Conservation (phyloP, 2,888 invertebrate genomes). For the Himalopsyche kuldschensis region DNA sequence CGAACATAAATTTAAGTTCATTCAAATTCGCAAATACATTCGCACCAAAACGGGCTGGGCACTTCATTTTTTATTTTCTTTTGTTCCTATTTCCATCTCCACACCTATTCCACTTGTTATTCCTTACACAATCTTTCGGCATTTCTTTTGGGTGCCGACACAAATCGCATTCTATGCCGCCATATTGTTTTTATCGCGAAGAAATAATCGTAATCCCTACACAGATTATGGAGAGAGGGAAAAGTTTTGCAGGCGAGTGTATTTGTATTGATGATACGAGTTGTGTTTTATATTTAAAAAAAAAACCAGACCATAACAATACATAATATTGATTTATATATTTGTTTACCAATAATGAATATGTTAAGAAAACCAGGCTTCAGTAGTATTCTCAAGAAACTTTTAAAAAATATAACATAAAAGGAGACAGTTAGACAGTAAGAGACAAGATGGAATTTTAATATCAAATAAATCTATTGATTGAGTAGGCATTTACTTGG, state of each 20-base stretch:
- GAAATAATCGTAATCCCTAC: background rate
- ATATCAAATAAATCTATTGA: no score
- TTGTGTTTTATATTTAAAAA: no score
- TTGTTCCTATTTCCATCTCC: background rate
- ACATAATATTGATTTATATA: no score
- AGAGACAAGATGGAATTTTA: no score
- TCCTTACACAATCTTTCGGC: slow-evolving; percentile 27
- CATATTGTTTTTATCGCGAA: slow-evolving; percentile 11
- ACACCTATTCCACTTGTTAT: background rate
- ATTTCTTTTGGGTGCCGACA: slow-evolving; percentile 19
- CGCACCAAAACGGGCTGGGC: background rate
- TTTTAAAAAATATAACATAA: no score
- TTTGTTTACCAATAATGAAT: no score
- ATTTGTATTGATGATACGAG: background rate
- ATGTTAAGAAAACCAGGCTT: no score
- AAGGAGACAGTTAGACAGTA: no score
- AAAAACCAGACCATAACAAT: no score
- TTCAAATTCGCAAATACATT: background rate
- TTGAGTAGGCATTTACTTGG: no score
- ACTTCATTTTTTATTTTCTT: background rate
- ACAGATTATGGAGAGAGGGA: background rate
- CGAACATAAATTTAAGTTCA: background rate
- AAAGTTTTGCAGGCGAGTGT: background rate
- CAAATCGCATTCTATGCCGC: slow-evolving; percentile 8
- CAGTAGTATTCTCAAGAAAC: no score